Evolutionary conservation across 1,140 invertebrate genomes (phyloP).

Genomic region (Drosophila azteca): DNA sequence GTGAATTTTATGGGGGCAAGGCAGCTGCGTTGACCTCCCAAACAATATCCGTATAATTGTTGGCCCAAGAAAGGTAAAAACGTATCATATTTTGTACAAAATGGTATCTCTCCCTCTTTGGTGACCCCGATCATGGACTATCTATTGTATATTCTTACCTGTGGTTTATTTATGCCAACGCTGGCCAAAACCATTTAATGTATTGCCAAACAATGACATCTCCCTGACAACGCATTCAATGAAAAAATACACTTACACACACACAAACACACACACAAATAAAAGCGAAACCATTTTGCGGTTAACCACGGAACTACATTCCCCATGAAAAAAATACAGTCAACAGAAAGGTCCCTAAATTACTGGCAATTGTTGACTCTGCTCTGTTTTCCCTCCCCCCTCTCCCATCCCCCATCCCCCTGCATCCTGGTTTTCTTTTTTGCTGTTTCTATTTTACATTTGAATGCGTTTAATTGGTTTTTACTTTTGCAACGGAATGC

Average conservation of each 20-base stretch:
- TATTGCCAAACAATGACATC: conserved; percentile 32
- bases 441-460: conserved; percentile 46
- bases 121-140: too few relatives aligned
- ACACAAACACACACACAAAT: not conserved
- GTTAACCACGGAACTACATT: conserved; percentile 38
- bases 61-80: too few relatives aligned
- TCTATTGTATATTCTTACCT: too few relatives aligned
- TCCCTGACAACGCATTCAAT: conserved; percentile 22
- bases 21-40: too few relatives aligned
- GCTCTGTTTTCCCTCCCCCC: conserved; percentile 5
- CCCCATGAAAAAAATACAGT: conserved; percentile 38
- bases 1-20: too few relatives aligned
- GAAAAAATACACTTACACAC: too few relatives aligned
- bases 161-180: conserved; percentile 30
- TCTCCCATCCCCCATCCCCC: too few relatives aligned
- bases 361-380: conserved; percentile 48
- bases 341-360: conserved; percentile 52
- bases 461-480: conserved; percentile 71
- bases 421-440: conserved; percentile 8
- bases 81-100: too few relatives aligned
- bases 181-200: conserved; percentile 18
- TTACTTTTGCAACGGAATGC: conserved; percentile 11
- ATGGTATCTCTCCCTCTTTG: too few relatives aligned
- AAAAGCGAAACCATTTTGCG: conserved; percentile 28
- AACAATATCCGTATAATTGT: too few relatives aligned